Conservation (phyloP, 2,113 vertebrate species). For the Poeciliopsis retropinna region DNA sequence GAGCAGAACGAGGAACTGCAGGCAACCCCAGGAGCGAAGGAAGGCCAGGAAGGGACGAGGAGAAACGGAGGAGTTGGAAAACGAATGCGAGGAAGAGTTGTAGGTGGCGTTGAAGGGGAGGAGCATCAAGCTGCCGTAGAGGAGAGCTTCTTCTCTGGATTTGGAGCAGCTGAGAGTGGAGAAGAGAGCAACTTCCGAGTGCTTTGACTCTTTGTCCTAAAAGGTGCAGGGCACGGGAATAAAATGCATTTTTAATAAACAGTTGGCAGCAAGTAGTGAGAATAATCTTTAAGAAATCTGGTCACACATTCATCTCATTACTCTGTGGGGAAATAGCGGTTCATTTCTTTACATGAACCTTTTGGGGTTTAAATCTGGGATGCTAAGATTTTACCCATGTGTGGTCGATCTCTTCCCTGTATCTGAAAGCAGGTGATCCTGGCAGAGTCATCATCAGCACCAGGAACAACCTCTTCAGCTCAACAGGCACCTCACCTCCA, state of each 20-base stretch:
- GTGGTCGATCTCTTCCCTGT: conserved; percentile 62
- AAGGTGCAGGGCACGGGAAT: background rate
- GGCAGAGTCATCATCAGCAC: conserved; percentile 81
- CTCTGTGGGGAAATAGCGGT: background rate
- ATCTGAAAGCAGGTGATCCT: conserved; percentile 74
- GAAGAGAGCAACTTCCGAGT: conserved; percentile 52
- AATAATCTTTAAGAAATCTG: background rate
- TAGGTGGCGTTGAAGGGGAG: conserved; percentile 67
- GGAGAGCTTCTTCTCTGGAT: conserved; percentile 75
- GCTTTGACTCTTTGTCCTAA: conserved; percentile 30
- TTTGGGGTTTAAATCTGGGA: background rate
- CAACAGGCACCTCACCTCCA: conserved; percentile 49
- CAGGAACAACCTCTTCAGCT: conserved; percentile 69
- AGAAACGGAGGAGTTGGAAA: background rate
- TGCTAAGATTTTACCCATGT: conserved; percentile 44
- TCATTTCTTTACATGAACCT: background rate
- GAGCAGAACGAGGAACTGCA: conserved; percentile 75
- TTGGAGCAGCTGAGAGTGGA: conserved; percentile 69
- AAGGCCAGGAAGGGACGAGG: conserved; percentile 68
- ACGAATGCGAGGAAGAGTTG: conserved; percentile 42
- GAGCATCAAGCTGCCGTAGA: conserved; percentile 71
- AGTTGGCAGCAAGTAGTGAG: background rate
- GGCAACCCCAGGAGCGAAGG: conserved; percentile 79
- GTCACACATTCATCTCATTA: background rate
- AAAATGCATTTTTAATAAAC: background rate